Conservation (phyloP, 2,113 vertebrate genomes). For the Phrynosoma blainvillii region DNA sequence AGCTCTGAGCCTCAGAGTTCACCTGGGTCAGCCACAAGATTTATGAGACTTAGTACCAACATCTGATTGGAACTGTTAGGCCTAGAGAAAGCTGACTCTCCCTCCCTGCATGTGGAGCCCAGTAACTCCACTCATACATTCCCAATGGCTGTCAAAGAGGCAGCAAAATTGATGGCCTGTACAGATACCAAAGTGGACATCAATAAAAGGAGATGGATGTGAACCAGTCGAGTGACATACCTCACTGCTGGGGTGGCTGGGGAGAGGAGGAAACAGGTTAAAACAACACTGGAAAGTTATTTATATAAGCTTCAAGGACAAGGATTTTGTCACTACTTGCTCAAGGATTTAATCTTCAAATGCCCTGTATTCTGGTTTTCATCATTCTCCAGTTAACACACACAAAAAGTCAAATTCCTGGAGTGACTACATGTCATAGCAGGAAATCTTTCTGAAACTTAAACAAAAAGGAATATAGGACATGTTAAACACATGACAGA, state of each 20-base stretch:
- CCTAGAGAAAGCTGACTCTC: constrained; percentile 66
- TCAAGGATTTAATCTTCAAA: constrained; percentile 84
- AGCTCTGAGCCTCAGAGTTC: constrained; percentile 80
- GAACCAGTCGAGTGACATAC: constrained; percentile 83
- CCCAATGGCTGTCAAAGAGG: constrained; percentile 75
- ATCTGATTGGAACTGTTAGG: constrained; percentile 77
- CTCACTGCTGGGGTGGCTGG: constrained; percentile 72
- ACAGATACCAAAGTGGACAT: constrained; percentile 84
- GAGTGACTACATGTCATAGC: constrained; percentile 35
- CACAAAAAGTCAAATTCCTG: constrained; percentile 51
- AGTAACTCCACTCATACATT: constrained; percentile 71
- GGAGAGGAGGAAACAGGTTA: constrained; percentile 83
- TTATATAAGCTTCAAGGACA: constrained; percentile 90
- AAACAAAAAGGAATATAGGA: background rate
- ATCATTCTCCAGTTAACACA: constrained; percentile 75
- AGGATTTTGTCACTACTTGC: constrained; percentile 84
- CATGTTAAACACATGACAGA: background rate
- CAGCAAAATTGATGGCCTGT: constrained; percentile 85
- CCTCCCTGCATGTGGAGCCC: constrained; percentile 65
- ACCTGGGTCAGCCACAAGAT: constrained; percentile 84
- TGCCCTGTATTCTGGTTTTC: constrained; percentile 72
- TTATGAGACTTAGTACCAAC: constrained; percentile 78
- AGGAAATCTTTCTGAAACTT: constrained; percentile 40
- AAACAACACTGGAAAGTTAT: constrained; percentile 93
- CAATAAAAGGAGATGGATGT: constrained; percentile 86